Base-by-base conservation (phyloP, 2,888 invertebrate genomes). In the Acholoe squamosa region DNA sequence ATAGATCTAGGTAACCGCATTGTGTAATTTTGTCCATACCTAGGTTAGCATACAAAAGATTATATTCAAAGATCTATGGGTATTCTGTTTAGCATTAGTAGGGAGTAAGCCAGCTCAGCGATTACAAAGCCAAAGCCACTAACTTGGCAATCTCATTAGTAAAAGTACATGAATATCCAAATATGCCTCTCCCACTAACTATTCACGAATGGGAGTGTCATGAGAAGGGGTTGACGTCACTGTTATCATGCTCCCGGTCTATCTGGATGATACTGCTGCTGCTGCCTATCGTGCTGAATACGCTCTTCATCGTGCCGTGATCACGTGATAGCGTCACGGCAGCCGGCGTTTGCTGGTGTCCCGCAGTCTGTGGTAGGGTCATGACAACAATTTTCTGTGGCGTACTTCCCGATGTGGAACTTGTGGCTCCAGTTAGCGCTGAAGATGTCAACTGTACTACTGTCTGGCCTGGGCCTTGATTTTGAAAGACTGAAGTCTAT, bases 301-400 rank as follows among this genome's bases (percentile, higher is more conserved):
- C 92, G 91, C 94, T 94, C 91, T 93, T 94, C 91, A 94, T 93
- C 12, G 94, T 86, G 14, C 90, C 28, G 0, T 91, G 67, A 0
- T 90, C 56, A 43, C 90, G 34, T 67, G 90, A 84, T 51, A 91
- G 71, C 28, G 89, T 86, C 43, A 77, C 84, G 61, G 91, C 88
- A 0, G 67, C 88, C 33, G 89, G 67, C 28, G 91, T 76, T 84
- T 90, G 43, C 76, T 76, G 76, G 28, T 76, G 76, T 25, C 28
- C 76, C 5, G 76, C 25, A n/a, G 91, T 90, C 56, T 92, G 93
- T 3, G 94, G 93, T 91, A 93, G 90, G 12, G 93, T 92, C 91
- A 94, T 93, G 5, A 94, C 94, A 19, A 94, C 94, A 77, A 94
- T 93, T 91, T 94, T 94, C 91, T 93, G 93, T 52, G 91, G 92